Evolutionary conservation across 2,888 invertebrate genomes (phyloP).

Genomic region (Julus scanicus): DNA sequence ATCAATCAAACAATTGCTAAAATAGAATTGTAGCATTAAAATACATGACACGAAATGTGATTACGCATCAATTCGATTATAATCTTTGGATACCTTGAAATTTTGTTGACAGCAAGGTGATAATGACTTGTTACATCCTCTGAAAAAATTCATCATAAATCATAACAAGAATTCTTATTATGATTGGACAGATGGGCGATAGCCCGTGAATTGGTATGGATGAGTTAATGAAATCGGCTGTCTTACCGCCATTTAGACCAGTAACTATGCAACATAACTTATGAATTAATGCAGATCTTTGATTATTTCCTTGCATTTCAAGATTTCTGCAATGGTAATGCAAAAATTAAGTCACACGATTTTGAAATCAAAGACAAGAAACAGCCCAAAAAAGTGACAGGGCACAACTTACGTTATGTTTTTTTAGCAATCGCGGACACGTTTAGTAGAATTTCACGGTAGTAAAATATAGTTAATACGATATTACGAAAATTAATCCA

Average conservation of each 20-base stretch:
- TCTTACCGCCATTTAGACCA: not conserved
- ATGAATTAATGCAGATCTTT: slow-evolving; percentile 11
- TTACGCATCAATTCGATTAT: not conserved
- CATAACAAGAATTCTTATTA: not conserved
- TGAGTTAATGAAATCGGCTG: not conserved
- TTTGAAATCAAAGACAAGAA: not conserved
- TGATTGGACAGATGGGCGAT: not conserved
- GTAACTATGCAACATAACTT: slow-evolving; percentile 15
- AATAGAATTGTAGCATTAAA: not conserved
- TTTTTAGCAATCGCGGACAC: not conserved
- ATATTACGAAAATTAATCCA: not conserved
- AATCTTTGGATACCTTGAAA: not conserved
- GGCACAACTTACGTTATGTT: not conserved
- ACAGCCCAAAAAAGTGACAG: not conserved
- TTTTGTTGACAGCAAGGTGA: not conserved
- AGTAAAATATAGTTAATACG: not conserved
- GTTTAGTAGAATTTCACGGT: not conserved
- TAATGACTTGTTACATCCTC: slow-evolving; percentile 3
- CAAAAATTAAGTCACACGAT: not conserved
- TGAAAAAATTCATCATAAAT: not conserved
- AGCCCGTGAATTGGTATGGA: not conserved
- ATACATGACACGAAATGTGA: not conserved
- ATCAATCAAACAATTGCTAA: slow-evolving; percentile 14
- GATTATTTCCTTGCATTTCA: slow-evolving; percentile 25
- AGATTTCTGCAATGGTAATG: not conserved